These are phyloP conservation scores for Propsilocerus akamusi DNA, from an alignment of 1,140 invertebrate species.

Conservation along the genomic window DNA sequence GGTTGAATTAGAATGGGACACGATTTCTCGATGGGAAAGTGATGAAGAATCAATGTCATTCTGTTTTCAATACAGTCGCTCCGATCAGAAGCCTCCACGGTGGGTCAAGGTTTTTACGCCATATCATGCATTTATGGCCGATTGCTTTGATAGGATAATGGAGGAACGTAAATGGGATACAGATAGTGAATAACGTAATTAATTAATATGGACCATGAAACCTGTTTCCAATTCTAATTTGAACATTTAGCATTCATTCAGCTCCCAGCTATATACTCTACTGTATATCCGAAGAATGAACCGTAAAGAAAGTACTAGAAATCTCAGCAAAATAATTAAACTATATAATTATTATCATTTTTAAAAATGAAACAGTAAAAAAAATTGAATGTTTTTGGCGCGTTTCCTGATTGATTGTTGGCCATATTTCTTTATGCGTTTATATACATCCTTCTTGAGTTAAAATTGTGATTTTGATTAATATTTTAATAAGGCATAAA, in stretches of 20 bases:
- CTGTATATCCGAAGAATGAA: too few relatives aligned
- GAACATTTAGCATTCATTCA: too few relatives aligned
- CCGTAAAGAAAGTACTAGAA: too few relatives aligned
- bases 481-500: too few relatives aligned
- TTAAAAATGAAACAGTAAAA: too few relatives aligned
- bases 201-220: not conserved
- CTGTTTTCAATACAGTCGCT: conserved; percentile 65
- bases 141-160: conserved; percentile 86
- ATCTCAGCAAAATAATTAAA: too few relatives aligned
- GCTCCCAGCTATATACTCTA: too few relatives aligned
- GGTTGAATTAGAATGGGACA: conserved; percentile 68
- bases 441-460: too few relatives aligned
- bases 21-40: conserved; percentile 64
- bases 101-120: conserved; percentile 66
- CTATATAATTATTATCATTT: too few relatives aligned
- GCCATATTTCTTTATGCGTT: not conserved
- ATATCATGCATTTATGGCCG: conserved; percentile 79
- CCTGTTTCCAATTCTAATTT: not conserved
- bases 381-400: conserved; percentile 1
- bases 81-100: conserved; percentile 52
- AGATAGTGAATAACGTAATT: conserved; percentile 41
- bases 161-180: conserved; percentile 73
- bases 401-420: not conserved
- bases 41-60: conserved; percentile 85
- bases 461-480: too few relatives aligned